Evolutionary conservation across 2,797 vertebrate species (phyloP), one percentile per base, ranked within the genome.

Genomic region (Craterocephalus amniculus): DNA sequence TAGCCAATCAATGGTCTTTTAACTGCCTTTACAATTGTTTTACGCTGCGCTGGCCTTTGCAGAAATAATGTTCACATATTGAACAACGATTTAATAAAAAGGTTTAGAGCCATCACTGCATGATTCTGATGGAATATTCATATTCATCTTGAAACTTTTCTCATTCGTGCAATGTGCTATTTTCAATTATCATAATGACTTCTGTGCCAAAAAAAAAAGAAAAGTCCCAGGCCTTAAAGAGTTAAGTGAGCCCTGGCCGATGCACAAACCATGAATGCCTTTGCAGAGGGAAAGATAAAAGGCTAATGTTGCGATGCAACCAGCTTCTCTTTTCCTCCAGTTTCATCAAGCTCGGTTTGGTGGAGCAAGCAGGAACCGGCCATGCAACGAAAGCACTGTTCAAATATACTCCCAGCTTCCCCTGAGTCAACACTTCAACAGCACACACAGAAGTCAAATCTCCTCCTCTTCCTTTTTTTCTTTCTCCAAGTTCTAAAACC

Each of bases 361-460:
- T 29, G 20, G 58, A 13, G 45, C 66, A 54, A 73, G 65, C 70
- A 79, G 58, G 70, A 70, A 35, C 56, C 69, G 59, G 20, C 13
- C 22, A 66, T 24, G 22, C 20, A 18, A 40, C n/a, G 32, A 63
- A 73, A 57, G 54, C 60, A 20, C 56, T 1, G 20, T 13, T 4
- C 48, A 52, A 22, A 61, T 54, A 4, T 13, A 40, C 38, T 40
- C 38, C 38, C 38, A 40, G 38, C 38, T 40, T 40, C 38, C 6
- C 14, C 38, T 40, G 38, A 40, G 38, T 78, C 67, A 83, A 74
- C 73, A 83, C 48, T 31, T 3, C 0, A 54, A 26, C 55, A 64
- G 54, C 8, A 14, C n/a, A 24, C 12, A 52, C 38, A 18, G 11
- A 52, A 52, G 24, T 52, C 22, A 52, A 52, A 52, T 26, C 11